phyloP scores from a whole-genome alignment of 2,888 invertebrate species.

The Idaea straminata region DNA sequence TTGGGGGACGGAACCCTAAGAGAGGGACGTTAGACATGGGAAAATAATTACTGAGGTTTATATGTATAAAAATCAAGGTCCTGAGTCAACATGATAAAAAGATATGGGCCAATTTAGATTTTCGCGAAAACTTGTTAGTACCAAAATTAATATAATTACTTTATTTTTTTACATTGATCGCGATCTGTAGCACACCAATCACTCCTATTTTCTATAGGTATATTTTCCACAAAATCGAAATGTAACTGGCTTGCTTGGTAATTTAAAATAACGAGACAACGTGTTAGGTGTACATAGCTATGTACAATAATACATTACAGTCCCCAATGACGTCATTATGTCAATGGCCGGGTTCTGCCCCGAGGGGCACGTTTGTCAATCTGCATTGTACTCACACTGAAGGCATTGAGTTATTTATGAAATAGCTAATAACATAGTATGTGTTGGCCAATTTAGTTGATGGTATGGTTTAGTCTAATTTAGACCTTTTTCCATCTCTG shows the following conservation, averaged over 20 bases:
- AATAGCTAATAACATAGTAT: constrained; percentile 39
- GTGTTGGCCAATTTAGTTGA: not conserved
- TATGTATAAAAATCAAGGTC: no score
- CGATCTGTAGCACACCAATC: no score
- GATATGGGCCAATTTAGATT: no score
- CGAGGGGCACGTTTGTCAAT: constrained; percentile 43
- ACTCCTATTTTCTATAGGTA: not conserved
- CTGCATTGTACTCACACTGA: constrained; percentile 10
- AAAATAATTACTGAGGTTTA: no score
- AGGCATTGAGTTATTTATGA: constrained; percentile 34
- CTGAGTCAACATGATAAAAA: no score
- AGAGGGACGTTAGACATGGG: no score
- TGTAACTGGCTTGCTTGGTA: not conserved
- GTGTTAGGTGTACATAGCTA: constrained; percentile 9
- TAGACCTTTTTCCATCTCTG: no score
- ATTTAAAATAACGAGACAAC: not conserved
- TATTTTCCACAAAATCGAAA: not conserved
- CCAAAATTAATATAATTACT: no score
- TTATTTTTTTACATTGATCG: no score
- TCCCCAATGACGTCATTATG: constrained; percentile 14
- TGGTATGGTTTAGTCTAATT: not conserved
- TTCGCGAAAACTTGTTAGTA: no score
- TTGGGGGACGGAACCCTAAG: no score
- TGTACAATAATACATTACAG: constrained; percentile 17
- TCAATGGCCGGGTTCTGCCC: constrained; percentile 19